Evolutionary conservation across 2,113 vertebrate genomes (phyloP).

Genomic region (Phylloscopus trochiloides): DNA sequence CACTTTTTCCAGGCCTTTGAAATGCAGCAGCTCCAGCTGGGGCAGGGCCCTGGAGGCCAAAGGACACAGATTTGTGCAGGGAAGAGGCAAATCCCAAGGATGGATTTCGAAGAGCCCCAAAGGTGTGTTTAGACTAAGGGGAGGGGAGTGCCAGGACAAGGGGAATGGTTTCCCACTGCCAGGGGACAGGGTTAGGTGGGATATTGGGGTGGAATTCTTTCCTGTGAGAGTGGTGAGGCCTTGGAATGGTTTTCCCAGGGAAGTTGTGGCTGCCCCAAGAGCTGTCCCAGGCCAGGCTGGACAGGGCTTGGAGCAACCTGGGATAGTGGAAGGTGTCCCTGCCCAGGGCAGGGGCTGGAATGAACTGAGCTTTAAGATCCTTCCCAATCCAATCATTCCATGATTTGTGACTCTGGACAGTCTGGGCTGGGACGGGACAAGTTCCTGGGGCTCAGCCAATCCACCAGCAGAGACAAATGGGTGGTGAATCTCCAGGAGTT

Average conservation of each 20-base stretch:
- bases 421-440: background rate
- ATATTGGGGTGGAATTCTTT: background rate
- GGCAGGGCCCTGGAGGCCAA: background rate
- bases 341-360: rapidly evolving
- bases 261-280: background rate
- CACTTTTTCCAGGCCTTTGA: background rate
- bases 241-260: background rate
- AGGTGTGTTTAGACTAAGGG: background rate
- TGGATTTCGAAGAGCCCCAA: background rate
- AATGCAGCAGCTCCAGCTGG: background rate
- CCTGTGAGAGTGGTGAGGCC: background rate
- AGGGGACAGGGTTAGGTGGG: background rate
- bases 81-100: background rate
- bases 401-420: background rate
- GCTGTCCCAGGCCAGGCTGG: background rate
- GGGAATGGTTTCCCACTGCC: background rate
- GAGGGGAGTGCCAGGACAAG: background rate
- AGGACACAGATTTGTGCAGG: background rate
- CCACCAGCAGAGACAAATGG: background rate
- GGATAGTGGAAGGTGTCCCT: rapidly evolving
- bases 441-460: background rate
- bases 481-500: background rate
- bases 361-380: background rate
- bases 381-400: background rate
- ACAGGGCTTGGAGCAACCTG: rapidly evolving